These are phyloP conservation scores for Apamea monoglypha DNA, from an alignment of 2,888 invertebrate species.

Conservation along the genomic window DNA sequence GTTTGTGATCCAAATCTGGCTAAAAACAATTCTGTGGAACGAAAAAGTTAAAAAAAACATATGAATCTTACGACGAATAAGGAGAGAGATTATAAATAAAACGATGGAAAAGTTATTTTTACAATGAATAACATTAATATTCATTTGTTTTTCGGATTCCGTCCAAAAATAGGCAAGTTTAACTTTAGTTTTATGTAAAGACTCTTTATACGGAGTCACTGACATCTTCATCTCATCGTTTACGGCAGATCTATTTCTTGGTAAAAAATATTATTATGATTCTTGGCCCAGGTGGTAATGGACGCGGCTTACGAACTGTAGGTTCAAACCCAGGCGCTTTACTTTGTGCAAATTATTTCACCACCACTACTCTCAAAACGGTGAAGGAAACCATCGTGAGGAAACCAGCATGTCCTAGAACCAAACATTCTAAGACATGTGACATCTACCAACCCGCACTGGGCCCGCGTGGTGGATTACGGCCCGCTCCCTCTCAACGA, in stretches of 20 bases:
- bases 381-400: too few species aligned
- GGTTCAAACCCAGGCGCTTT: neutral
- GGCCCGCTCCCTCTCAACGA: too few species aligned
- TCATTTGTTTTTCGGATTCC: neutral
- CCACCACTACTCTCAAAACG: neutral
- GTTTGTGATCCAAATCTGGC: neutral
- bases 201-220: neutral
- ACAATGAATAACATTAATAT: neutral
- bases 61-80: neutral
- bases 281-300: neutral
- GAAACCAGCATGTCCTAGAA: too few species aligned
- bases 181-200: neutral
- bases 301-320: neutral
- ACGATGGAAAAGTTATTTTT: neutral
- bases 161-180: constrained; percentile 3
- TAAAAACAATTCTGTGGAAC: constrained; percentile 3
- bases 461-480: neutral
- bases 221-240: neutral
- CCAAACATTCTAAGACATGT: too few species aligned
- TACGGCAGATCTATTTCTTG: neutral
- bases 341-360: neutral
- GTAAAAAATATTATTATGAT: neutral
- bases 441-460: neutral
- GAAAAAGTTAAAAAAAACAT: neutral
- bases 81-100: neutral